Evolutionary conservation across 2,113 vertebrate species (phyloP).

Genomic region (Alosa alosa): DNA sequence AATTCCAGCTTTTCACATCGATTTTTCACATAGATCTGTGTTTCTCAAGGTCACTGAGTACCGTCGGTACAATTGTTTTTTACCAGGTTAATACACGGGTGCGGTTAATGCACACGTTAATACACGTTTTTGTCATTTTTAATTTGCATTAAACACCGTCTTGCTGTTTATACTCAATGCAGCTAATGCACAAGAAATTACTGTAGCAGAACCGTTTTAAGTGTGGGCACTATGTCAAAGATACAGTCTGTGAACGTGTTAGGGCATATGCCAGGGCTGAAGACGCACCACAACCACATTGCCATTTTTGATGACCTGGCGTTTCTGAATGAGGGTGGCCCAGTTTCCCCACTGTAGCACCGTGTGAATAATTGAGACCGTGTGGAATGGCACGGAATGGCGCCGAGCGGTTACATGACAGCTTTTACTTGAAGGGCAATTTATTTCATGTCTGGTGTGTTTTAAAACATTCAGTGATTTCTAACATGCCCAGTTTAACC

Average conservation of each 20-base stretch:
- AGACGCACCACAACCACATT: not conserved
- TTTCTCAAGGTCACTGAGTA: too few species aligned
- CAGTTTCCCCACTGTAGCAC: not conserved
- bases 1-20: too few species aligned
- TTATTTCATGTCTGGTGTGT: not conserved
- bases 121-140: too few species aligned
- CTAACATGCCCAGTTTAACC: not conserved
- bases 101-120: too few species aligned
- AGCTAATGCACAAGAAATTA: too few species aligned
- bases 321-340: not conserved
- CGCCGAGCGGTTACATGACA: not conserved
- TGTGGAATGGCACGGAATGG: not conserved
- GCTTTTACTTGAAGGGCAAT: conserved; percentile 2
- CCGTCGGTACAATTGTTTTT: too few species aligned
- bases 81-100: too few species aligned
- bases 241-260: too few species aligned
- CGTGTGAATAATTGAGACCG: not conserved
- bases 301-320: not conserved
- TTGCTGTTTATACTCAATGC: too few species aligned
- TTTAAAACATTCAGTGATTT: not conserved
- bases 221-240: not conserved
- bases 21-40: too few species aligned
- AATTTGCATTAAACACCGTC: too few species aligned
- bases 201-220: not conserved
- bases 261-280: not conserved